Conservation (phyloP, 2,797 vertebrate genomes). For the Taeniopygia guttata region DNA sequence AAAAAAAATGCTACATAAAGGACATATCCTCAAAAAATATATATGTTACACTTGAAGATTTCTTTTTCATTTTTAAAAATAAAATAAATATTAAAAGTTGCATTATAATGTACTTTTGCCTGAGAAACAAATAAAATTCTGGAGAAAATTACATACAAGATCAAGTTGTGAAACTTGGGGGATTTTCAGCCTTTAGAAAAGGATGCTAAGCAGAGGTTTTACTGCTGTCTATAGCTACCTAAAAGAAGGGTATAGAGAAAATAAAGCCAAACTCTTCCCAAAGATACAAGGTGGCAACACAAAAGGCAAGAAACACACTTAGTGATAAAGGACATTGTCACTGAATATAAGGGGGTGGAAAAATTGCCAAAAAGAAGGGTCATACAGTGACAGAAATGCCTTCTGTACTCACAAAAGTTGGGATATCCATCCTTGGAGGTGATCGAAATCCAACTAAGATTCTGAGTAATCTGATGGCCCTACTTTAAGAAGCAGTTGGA, state of each 20-base stretch:
- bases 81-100: neutral
- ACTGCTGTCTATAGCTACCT: neutral
- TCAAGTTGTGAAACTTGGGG: fast-evolving
- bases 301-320: neutral
- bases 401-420: neutral
- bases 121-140: neutral
- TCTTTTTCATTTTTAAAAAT: neutral
- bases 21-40: neutral
- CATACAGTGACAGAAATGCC: neutral
- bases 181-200: neutral
- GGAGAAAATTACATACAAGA: neutral
- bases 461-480: neutral
- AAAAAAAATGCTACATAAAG: neutral
- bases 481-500: neutral
- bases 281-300: neutral
- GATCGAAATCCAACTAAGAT: neutral
- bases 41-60: neutral
- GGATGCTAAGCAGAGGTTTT: neutral
- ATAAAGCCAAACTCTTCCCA: neutral
- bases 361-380: neutral
- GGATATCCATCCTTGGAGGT: neutral
- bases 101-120: neutral
- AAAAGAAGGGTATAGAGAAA: neutral
- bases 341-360: fast-evolving
- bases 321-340: neutral